phyloP scores from a whole-genome alignment of 64 coral and sea anemone genomes.

The Cladopsammia gracilis region DNA sequence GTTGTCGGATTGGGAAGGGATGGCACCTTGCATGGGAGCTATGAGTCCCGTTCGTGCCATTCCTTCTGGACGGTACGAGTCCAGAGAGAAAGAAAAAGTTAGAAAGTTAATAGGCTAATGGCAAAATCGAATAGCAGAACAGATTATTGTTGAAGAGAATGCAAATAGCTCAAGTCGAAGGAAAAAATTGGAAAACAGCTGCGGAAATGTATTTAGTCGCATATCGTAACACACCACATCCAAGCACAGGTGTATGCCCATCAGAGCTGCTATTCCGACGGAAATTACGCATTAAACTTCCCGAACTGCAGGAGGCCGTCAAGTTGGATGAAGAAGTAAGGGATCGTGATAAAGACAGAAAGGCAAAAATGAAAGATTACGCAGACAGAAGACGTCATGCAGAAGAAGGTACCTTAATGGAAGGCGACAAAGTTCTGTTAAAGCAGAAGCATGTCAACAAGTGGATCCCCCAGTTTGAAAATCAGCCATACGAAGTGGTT shows the following conservation, averaged over 20 bases:
- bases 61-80: no score
- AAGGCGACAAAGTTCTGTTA: slow-evolving; percentile 48
- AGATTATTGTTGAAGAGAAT: slow-evolving; percentile 22
- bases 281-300: slow-evolving; percentile 27
- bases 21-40: no score
- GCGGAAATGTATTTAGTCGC: not conserved
- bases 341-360: slow-evolving; percentile 38
- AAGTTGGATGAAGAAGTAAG: slow-evolving; percentile 25
- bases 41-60: no score
- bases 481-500: slow-evolving; percentile 22
- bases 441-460: slow-evolving; percentile 25
- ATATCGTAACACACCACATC: slow-evolving; percentile 57
- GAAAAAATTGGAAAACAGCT: slow-evolving; percentile 45
- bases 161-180: slow-evolving; percentile 25
- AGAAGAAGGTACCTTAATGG: not conserved
- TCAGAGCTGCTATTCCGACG: slow-evolving; percentile 54
- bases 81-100: no score
- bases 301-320: not conserved
- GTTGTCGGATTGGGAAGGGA: no score
- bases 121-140: slow-evolving; percentile 40
- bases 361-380: slow-evolving; percentile 44
- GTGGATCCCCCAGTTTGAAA: slow-evolving; percentile 17
- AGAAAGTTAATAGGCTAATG: no score
- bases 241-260: slow-evolving; percentile 45
- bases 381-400: slow-evolving; percentile 7